Conservation (phyloP, 2,113 vertebrate species). For the Myrmecophaga tridactyla region DNA sequence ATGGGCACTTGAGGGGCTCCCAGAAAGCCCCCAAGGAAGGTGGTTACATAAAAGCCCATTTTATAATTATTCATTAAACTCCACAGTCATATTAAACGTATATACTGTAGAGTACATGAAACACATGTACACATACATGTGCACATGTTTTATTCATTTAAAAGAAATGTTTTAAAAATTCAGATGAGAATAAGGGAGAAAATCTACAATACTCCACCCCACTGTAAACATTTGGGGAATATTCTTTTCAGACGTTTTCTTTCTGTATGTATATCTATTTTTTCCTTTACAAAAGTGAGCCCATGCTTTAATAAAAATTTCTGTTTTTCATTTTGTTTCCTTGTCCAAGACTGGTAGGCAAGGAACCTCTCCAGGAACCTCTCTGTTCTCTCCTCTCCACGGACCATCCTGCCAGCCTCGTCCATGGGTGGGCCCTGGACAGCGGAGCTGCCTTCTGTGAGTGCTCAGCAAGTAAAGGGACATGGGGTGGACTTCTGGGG, state of each 20-base stretch:
- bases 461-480: neutral
- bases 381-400: neutral
- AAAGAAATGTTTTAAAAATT: neutral
- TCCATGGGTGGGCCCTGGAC: fast-evolving
- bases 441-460: neutral
- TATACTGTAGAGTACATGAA: no score
- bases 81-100: no score
- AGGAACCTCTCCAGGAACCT: no score
- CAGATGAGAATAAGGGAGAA: neutral
- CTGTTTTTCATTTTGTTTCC: neutral
- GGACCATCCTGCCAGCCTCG: neutral
- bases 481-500: neutral
- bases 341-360: neutral
- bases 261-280: neutral
- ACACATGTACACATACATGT: no score
- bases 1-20: neutral
- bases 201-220: neutral
- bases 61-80: neutral
- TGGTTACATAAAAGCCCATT: no score
- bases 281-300: neutral
- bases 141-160: neutral
- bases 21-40: no score
- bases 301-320: neutral
- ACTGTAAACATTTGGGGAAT: neutral
- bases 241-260: neutral